Base-by-base conservation (phyloP, 30 jellyfish, hydroid and myxozoan species). In the Pseudorhiza aurosa region DNA sequence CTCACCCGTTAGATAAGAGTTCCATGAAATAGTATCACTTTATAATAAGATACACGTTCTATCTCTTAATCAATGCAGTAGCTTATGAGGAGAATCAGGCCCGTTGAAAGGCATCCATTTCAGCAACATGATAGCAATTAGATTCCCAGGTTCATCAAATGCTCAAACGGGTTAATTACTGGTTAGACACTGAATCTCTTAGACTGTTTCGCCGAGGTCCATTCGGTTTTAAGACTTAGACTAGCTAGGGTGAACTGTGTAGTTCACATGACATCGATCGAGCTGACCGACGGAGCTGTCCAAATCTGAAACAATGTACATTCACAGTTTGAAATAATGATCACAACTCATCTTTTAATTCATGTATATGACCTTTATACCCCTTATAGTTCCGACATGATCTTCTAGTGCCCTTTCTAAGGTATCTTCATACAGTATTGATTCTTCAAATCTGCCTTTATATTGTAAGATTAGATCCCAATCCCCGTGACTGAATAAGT, bases 391-490 rank as follows among this genome's bases (percentile, higher is more conserved):
- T 22, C 83, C 83, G 68, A 24, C 83, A 26, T 51, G 71, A 51
- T 9, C 28, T 45, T 17, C 32, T n/a, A 70, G 18, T 17, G n/a
- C 71, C 10, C 36, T 63, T 51, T 39, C 22, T 43, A 14, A 19
- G 83, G 83, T 51, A 70, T 47, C 53, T 39, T 25, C 58, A 33
- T 30, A 53, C 24, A 50, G 25, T 42, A 70, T 70, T 44, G 70
- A 70, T 25, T 46, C 74, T 50, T 24, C 59, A 77, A 77, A 77
- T 49, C 89, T 77, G 28, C 24, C 79, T 45, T 77, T 59, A 57
- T 51, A 50, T 44, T 77, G 82, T 44, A 77, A 46, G 89, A 64
- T 77, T 77, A 77, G 83, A 47, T 53, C 40, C 83, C 49, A 70
- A 70, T 45, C 28, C 83, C 35, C 15, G 62, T 8, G 82, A 49